phyloP scores from a whole-genome alignment of 64 coral and sea anemone genomes.

The Stichodactyla mertensii region DNA sequence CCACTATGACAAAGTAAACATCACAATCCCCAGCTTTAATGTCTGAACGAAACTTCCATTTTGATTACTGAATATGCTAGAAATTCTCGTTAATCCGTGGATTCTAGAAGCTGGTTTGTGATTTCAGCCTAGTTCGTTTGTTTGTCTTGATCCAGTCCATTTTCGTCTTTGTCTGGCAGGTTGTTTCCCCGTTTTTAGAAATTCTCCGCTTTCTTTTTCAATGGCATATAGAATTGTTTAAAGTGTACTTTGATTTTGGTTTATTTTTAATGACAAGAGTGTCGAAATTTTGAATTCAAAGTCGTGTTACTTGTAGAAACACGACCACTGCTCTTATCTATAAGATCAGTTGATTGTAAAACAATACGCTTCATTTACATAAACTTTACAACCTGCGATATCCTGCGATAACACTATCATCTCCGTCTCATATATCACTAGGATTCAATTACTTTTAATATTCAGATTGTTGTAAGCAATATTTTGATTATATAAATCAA shows the following conservation, averaged over 20 bases:
- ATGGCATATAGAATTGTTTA: background rate
- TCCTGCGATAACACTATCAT: background rate
- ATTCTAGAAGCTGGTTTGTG: background rate
- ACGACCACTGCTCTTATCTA: background rate
- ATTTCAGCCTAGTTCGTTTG: background rate
- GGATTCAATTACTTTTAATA: background rate
- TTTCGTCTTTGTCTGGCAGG: background rate
- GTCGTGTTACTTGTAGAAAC: background rate
- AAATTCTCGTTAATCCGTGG: background rate
- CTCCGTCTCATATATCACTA: background rate
- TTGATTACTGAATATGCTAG: background rate
- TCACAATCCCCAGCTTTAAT: background rate
- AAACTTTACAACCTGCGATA: background rate
- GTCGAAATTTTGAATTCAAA: background rate
- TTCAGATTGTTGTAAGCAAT: background rate
- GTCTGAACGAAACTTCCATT: background rate
- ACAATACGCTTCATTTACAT: slow-evolving; percentile 3
- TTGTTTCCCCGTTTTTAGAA: background rate
- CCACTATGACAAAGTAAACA: background rate
- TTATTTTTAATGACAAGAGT: background rate
- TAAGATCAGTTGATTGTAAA: background rate
- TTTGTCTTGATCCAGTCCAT: background rate
- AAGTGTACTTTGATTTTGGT: background rate
- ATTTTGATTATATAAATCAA: background rate
- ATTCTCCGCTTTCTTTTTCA: slow-evolving; percentile 9